Base-by-base conservation (phyloP, 2,888 invertebrate species). In the Tetramorium bicarinatum region DNA sequence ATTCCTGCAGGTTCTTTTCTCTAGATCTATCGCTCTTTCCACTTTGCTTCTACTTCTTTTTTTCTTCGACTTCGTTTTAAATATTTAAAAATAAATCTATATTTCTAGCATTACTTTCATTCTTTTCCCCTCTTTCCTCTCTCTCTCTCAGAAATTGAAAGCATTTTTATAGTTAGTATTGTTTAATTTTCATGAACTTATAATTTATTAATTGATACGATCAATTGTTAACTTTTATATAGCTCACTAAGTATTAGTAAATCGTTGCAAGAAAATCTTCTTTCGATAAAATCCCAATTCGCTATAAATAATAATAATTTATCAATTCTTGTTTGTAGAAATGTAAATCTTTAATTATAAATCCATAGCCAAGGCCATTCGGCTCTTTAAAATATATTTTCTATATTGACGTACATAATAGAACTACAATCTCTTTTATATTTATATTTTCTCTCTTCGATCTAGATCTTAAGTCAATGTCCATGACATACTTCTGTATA, bases 171-270 rank as follows among this genome's bases (percentile, higher is more conserved):
- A 72, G 18, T 15, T 56, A 44, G 29, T 34, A 34, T 34, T 34
- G 29, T 34, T 34, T 34, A 25, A 29, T 59, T 56, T 72, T 56
- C 3, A 54, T 21, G 0, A 52, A 44, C 0, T 38, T 18, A 52
- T 59, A 25, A 72, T 56, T 11, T 25, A 38, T 18, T 74, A 59
- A 74, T 41, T 6, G n/a, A n/a, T n/a, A n/a, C n/a, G n/a, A 56
- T 38, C 54, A 13, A 54, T 54, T 52, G 1, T 38, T 11, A 54
- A 54, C 13, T 54, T 54, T 52, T 9, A 52, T n/a, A n/a, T 54
- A 54, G 4, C 38, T 54, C 15, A 61, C 15, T 61, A 34, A n/a
- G n/a, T n/a, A 9, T 25, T 38, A 11, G 54, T 21, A 38, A 34
- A 34, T 15, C 7, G 41, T 69, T 21, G 11, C 15, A 69, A 62